Percentiles rank a stretch among this genome's conserved stretches.
Evolutionary conservation across 2,113 vertebrate species (phyloP).

Genomic region (Bucco capensis): DNA sequence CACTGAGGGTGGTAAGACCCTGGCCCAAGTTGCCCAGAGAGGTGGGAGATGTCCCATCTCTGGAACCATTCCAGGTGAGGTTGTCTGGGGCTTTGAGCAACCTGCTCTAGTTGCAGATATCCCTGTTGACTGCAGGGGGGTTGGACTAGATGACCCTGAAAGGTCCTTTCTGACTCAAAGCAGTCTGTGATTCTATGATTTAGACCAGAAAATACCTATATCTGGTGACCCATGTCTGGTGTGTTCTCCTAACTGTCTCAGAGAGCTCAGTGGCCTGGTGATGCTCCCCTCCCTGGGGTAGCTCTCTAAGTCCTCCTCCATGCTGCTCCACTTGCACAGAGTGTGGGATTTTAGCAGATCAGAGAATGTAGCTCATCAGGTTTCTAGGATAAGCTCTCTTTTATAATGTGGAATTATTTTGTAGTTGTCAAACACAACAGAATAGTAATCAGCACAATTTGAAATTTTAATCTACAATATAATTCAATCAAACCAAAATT

Average conservation of each 20-base stretch:
- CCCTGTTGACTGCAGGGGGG: too few species aligned
- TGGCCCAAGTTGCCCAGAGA: too few species aligned
- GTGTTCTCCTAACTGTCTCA: neutral
- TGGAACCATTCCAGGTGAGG: too few species aligned
- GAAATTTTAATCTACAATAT: slow-evolving; percentile 15
- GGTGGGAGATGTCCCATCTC: too few species aligned
- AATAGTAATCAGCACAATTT: slow-evolving; percentile 29
- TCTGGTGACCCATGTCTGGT: neutral
- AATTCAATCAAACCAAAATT: slow-evolving; percentile 49
- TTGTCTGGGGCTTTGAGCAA: too few species aligned
- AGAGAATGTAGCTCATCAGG: neutral
- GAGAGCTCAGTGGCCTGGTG: neutral
- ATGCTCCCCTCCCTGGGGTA: neutral
- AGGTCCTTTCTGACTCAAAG: too few species aligned
- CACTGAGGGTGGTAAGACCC: neutral
- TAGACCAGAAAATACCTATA: neutral
- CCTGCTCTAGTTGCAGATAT: too few species aligned
- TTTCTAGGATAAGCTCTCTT: neutral
- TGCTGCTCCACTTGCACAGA: neutral
- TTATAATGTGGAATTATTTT: neutral
- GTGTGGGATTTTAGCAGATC: neutral
- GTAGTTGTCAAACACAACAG: slow-evolving; percentile 34
- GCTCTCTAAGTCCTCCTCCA: neutral
- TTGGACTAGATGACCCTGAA: too few species aligned
- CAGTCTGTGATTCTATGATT: neutral